Evolutionary conservation across 2,797 vertebrate species (phyloP).

Genomic region (Glossophaga mutica): DNA sequence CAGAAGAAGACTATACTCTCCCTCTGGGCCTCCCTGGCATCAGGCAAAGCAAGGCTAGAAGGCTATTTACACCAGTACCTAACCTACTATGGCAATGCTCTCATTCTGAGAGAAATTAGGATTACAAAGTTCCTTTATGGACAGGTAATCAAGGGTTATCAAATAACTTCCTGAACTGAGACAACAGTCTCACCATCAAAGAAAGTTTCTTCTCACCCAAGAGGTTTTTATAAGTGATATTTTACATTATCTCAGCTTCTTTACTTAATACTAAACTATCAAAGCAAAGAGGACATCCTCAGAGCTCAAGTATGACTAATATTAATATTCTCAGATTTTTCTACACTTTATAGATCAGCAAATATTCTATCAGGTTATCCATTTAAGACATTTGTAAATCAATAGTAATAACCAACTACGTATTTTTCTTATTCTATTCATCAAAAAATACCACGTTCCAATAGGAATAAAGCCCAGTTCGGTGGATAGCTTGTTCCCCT

Average conservation of each 20-base stretch:
- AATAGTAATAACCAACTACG: neutral
- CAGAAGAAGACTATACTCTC: neutral
- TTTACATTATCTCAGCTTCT: neutral
- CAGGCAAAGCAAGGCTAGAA: neutral
- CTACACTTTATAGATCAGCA: neutral
- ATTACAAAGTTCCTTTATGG: neutral
- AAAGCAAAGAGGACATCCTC: neutral
- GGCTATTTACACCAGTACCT: neutral
- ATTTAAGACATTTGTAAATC: neutral
- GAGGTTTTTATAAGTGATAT: conserved; percentile 23
- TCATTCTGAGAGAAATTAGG: neutral
- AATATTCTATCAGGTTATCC: neutral
- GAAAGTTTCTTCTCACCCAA: neutral
- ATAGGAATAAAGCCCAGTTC: neutral
- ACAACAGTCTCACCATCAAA: neutral
- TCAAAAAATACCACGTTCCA: neutral
- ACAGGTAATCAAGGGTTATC: neutral
- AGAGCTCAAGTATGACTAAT: neutral
- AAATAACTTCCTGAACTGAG: conserved; percentile 31
- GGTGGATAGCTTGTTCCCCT: neutral
- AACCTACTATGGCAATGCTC: neutral
- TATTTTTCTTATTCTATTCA: neutral
- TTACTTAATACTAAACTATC: neutral
- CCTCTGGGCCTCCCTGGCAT: neutral
- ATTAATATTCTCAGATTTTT: conserved; percentile 24